Evolutionary conservation across 1,140 invertebrate genomes (phyloP).

Genomic region (Melitaea cinxia): DNA sequence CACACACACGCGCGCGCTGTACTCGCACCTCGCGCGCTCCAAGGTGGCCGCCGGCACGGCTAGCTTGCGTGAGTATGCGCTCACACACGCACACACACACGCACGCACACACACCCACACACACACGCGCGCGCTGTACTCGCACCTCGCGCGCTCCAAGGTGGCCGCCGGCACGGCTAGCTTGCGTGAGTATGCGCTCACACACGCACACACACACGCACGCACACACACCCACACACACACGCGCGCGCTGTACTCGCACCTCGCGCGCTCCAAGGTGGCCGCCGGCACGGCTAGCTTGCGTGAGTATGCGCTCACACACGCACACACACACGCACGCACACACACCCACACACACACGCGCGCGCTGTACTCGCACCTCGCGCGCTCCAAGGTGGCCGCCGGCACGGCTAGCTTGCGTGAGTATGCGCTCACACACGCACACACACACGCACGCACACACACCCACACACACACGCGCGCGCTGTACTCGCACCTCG

Average conservation of each 20-base stretch:
- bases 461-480: too few species aligned
- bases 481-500: conserved; percentile 89
- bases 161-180: conserved; percentile 86
- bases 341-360: too few species aligned
- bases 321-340: background rate
- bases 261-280: conserved; percentile 88
- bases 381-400: conserved; percentile 87
- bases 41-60: conserved; percentile 87
- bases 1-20: conserved; percentile 90
- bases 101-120: too few species aligned
- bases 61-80: conserved; percentile 87
- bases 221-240: too few species aligned
- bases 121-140: conserved; percentile 90
- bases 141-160: conserved; percentile 88
- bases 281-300: conserved; percentile 86
- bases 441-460: background rate
- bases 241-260: conserved; percentile 89
- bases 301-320: conserved; percentile 83
- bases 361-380: conserved; percentile 89
- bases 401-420: conserved; percentile 87
- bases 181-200: conserved; percentile 85
- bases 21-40: conserved; percentile 88
- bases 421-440: conserved; percentile 80
- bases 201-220: background rate
- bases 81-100: background rate